Evolutionary conservation across 2,888 invertebrate species (phyloP).

Genomic region (Mythimna ferrago): DNA sequence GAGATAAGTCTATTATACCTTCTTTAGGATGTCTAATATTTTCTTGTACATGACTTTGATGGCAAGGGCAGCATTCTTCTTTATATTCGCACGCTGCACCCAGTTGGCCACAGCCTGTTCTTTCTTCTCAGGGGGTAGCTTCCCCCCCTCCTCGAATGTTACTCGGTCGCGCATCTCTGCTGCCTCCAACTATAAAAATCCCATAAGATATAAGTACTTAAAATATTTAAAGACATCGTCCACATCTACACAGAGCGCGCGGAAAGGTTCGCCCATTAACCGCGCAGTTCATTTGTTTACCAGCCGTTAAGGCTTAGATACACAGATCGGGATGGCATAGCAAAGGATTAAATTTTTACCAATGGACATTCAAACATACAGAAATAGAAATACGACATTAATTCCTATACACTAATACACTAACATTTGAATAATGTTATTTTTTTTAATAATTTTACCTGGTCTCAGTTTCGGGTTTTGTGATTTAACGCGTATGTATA

Average conservation of each 20-base stretch:
- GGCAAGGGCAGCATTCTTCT: slow-evolving; percentile 92
- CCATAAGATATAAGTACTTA: no score
- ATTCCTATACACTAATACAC: no score
- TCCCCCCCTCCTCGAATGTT: slow-evolving; percentile 85
- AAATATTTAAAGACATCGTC: neutral
- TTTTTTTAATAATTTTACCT: no score
- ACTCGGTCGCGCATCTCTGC: slow-evolving; percentile 89
- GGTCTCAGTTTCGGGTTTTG: no score
- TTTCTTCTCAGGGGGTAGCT: slow-evolving; percentile 87
- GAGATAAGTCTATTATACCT: slow-evolving; percentile 77
- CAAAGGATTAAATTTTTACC: no score
- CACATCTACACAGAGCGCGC: neutral
- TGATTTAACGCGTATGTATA: no score
- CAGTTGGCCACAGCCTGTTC: slow-evolving; percentile 91
- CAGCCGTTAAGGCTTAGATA: neutral
- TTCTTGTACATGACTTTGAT: slow-evolving; percentile 91
- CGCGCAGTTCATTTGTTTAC: neutral
- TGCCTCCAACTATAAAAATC: slow-evolving; percentile 82
- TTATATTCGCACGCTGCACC: slow-evolving; percentile 91
- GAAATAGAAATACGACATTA: no score
- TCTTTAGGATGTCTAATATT: slow-evolving; percentile 91
- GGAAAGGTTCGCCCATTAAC: neutral
- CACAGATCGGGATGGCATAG: no score
- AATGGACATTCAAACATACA: no score
- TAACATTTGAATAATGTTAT: no score